Evolutionary conservation across 1,140 invertebrate genomes (phyloP), one percentile per base, ranked within the genome.

Genomic region (Steinernema khuongi): DNA sequence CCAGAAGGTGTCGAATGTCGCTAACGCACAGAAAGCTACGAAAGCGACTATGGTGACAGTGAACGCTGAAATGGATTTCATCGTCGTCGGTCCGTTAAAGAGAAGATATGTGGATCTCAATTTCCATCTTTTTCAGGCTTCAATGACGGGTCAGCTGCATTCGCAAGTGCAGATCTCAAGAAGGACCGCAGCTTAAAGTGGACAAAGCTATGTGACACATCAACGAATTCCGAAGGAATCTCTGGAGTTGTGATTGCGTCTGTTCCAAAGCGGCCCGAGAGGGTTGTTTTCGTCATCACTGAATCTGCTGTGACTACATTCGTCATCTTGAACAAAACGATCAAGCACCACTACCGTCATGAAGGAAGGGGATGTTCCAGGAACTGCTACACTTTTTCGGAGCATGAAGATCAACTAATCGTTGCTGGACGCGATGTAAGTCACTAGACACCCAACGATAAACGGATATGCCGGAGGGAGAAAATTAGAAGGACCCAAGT

Each of bases 321-420:
- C 71, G 74, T 81, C 4, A 14, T 82, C 0, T 70, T 75, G n/a
- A 69, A 70, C 66, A 75, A 67, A 17, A 44, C 4, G 28, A 70
- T 80, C n/a, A 17, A 28, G 43, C 14, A 66, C 74, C 17, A 33
- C 33, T 75, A n/a, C 60, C 28, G 60, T n/a, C 26, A 72, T 28
- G 31, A 44, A 71, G 29, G 41, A 67, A 71, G 71, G 26, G 32
- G 44, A 77, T 41, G 67, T 41, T 30, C 17, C 26, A 41, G 30
- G 50, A 81, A 82, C 41, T 83, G 80, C 33, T 81, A 80, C 77
- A 74, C 68, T 33, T 81, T 81, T 31, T 67, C 31, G 28, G 29
- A 31, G n/a, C 30, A 32, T n/a, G 77, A 66, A n/a, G 76, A 83
- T 50, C 78, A 81, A 71, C 66, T 81, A 14, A 67, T 83, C 29